A percentile compares a stretch with the other conserved stretches of the same genome.
Conservation (phyloP, 2,888 invertebrate species). For the Phyto melanocephala region DNA sequence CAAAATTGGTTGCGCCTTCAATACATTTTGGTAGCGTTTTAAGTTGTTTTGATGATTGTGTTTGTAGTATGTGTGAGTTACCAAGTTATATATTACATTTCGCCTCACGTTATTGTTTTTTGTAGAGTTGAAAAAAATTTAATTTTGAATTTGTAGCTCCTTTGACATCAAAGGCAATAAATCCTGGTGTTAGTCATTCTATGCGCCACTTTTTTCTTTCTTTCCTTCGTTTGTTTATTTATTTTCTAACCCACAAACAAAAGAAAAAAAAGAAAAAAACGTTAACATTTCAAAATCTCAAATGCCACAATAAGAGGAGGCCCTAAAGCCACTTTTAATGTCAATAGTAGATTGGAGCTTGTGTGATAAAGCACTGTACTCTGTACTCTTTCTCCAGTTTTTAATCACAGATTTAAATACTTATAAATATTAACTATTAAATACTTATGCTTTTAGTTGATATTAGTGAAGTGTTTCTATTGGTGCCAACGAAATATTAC, state of each 20-base stretch:
- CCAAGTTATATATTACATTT: conserved; percentile 41
- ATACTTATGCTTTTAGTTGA: too few species aligned
- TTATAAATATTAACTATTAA: too few species aligned
- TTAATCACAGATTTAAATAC: too few species aligned
- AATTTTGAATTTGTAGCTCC: conserved; percentile 59
- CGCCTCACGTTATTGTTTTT: conserved; percentile 23
- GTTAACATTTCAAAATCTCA: conserved; percentile 39
- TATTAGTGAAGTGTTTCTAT: too few species aligned
- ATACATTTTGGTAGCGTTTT: not conserved
- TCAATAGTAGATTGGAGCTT: conserved; percentile 36
- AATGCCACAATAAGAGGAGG: conserved; percentile 18
- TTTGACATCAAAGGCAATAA: conserved; percentile 63
- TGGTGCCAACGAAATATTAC: too few species aligned
- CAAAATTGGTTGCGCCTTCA: conserved; percentile 10
- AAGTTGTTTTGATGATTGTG: not conserved
- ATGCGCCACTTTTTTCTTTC: not conserved
- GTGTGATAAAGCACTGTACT: too few species aligned
- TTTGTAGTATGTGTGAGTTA: not conserved
- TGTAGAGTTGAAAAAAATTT: conserved; percentile 47
- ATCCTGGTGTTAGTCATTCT: conserved; percentile 35
- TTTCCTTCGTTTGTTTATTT: conserved; percentile 27
- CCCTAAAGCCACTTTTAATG: conserved; percentile 47
- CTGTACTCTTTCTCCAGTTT: too few species aligned
- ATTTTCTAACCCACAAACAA: conserved; percentile 26
- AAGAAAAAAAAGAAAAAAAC: not conserved